These are phyloP conservation scores for Microctenopoma lineatum DNA, from an alignment of 2,797 vertebrate genomes.

Conservation along the genomic window DNA sequence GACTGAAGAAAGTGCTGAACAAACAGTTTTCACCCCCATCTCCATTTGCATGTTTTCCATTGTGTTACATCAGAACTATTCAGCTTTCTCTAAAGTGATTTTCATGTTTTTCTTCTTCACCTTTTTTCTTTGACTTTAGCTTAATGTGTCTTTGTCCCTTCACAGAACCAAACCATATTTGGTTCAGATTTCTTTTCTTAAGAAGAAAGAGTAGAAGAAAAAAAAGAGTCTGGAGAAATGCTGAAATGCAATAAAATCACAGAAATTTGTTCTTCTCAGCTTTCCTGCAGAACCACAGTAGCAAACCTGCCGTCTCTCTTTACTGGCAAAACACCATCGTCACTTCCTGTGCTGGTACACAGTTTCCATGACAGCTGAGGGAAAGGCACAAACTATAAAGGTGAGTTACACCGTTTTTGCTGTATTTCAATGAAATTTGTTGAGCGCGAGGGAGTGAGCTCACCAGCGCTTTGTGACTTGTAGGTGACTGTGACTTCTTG, in stretches of 20 bases:
- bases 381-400: slow-evolving; percentile 42
- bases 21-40: slow-evolving; percentile 1
- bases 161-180: not conserved
- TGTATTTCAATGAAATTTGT: slow-evolving; percentile 27
- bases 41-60: not conserved
- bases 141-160: not conserved
- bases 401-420: slow-evolving; percentile 40
- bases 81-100: not conserved
- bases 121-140: not conserved
- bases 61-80: not conserved
- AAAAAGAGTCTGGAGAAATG: not conserved
- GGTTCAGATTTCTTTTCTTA: not conserved
- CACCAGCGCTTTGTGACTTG: not conserved
- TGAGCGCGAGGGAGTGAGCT: slow-evolving; percentile 14
- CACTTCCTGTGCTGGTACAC: slow-evolving; percentile 59
- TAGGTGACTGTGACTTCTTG: not conserved
- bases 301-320: slow-evolving; percentile 19
- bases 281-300: slow-evolving; percentile 43
- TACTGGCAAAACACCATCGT: slow-evolving; percentile 54
- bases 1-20: not conserved
- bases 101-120: not conserved
- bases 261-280: slow-evolving; percentile 11
- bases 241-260: not conserved
- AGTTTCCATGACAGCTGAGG: slow-evolving; percentile 58
- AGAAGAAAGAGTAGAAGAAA: too few species aligned